Evolutionary conservation across 1,140 invertebrate species (phyloP).

Genomic region (Paracyclopina nana): DNA sequence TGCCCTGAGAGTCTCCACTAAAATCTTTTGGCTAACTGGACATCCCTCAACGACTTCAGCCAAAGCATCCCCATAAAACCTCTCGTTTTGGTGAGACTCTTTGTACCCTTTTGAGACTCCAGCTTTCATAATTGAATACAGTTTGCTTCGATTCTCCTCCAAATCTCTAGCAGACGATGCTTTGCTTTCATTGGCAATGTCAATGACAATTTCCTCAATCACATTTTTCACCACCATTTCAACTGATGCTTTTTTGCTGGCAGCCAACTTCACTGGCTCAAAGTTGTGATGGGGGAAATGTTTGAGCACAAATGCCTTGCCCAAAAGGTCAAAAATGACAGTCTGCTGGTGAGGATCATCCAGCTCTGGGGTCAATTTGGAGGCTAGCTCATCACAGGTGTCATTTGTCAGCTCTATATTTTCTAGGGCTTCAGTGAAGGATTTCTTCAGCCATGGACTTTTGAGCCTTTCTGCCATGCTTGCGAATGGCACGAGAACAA

Average conservation of each 20-base stretch:
- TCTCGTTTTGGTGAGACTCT: too few relatives aligned
- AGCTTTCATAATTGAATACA: background rate
- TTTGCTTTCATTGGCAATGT: too few relatives aligned
- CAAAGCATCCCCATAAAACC: background rate
- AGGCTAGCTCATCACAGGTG: too few relatives aligned
- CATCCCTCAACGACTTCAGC: background rate
- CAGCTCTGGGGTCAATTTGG: background rate
- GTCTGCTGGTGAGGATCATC: background rate
- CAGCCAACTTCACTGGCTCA: background rate
- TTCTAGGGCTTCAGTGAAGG: too few relatives aligned
- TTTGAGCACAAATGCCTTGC: background rate
- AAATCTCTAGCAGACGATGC: background rate
- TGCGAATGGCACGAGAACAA: too few relatives aligned
- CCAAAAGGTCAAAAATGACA: background rate
- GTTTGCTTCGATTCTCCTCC: background rate
- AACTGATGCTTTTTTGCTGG: background rate
- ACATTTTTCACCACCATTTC: background rate
- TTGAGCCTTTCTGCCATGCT: too few relatives aligned
- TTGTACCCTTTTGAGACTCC: too few relatives aligned
- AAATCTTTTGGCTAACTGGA: too few relatives aligned
- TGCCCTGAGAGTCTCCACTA: too few relatives aligned
- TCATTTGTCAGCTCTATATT: too few relatives aligned
- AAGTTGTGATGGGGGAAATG: background rate
- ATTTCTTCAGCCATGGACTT: too few relatives aligned
- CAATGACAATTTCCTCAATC: slow-evolving; percentile 4